These are phyloP conservation scores for Drosophila sp. DNA, from an alignment of 1,140 invertebrate species.

Conservation along the genomic window DNA sequence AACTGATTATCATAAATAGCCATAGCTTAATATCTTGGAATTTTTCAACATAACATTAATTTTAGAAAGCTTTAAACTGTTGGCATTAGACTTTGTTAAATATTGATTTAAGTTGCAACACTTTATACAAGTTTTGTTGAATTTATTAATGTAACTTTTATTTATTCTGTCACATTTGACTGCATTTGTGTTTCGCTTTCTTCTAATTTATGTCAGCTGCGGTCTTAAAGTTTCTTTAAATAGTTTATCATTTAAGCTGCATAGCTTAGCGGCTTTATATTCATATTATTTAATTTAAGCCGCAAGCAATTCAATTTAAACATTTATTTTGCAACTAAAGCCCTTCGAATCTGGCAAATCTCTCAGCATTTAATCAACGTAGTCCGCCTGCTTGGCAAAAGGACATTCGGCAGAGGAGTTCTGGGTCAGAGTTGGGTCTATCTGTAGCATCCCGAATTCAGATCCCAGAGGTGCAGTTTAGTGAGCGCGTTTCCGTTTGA, in stretches of 20 bases:
- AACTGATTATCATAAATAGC: background rate
- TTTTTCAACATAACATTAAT: background rate
- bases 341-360: conserved; percentile 18
- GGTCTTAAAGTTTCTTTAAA: too few species aligned
- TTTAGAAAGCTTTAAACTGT: background rate
- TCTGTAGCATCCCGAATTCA: conserved; percentile 13
- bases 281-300: background rate
- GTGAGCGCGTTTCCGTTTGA: conserved; percentile 70
- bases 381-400: conserved; percentile 35
- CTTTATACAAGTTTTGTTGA: too few species aligned
- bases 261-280: background rate
- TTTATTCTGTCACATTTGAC: too few species aligned
- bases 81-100: too few species aligned
- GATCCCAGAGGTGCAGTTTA: conserved; percentile 76
- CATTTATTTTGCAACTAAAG: conserved; percentile 21
- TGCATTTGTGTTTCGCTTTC: too few species aligned
- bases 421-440: background rate
- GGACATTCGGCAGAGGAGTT: conserved; percentile 10
- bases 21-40: background rate
- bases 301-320: conserved; percentile 17
- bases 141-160: too few species aligned
- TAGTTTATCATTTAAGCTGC: too few species aligned
- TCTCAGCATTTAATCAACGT: conserved; percentile 37
- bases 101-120: too few species aligned
- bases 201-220: too few species aligned